These are phyloP conservation scores for Pseudotriccus pelzelni DNA, from an alignment of 2,797 vertebrate genomes.

Conservation along the genomic window DNA sequence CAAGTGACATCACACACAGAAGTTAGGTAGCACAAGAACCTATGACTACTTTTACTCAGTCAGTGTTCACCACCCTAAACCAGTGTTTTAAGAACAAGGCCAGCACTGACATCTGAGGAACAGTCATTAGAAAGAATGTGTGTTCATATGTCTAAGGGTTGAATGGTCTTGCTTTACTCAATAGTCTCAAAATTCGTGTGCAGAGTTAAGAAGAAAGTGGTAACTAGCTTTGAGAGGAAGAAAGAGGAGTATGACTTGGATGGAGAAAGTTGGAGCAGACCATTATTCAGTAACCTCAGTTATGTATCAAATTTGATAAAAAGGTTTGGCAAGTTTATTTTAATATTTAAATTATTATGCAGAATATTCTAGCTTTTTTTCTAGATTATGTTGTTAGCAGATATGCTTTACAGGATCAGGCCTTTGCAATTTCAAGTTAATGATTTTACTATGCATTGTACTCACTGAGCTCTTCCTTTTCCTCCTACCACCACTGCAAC, in stretches of 20 bases:
- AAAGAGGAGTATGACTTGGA: not conserved
- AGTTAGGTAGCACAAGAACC: not conserved
- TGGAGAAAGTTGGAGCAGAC: not conserved
- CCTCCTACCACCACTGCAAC: not conserved
- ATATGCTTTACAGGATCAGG: not conserved
- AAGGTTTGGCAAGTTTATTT: not conserved
- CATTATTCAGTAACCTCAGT: not conserved
- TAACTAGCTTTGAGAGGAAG: not conserved
- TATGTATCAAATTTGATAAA: not conserved
- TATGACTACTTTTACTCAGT: not conserved
- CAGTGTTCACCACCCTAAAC: not conserved
- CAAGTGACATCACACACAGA: not conserved
- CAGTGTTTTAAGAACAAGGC: not conserved
- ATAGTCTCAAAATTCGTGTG: not conserved
- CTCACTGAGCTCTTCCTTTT: not conserved
- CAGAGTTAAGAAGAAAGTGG: not conserved
- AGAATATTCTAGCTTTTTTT: not conserved
- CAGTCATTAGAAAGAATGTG: not conserved
- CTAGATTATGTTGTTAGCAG: not conserved
- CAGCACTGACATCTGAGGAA: not conserved
- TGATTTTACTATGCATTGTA: not conserved
- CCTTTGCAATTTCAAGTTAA: not conserved
- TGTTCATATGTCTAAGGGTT: not conserved
- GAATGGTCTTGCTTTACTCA: not conserved
- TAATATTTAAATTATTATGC: not conserved